Conservation (phyloP, 2,113 vertebrate genomes). For the Plecotus auritus region DNA sequence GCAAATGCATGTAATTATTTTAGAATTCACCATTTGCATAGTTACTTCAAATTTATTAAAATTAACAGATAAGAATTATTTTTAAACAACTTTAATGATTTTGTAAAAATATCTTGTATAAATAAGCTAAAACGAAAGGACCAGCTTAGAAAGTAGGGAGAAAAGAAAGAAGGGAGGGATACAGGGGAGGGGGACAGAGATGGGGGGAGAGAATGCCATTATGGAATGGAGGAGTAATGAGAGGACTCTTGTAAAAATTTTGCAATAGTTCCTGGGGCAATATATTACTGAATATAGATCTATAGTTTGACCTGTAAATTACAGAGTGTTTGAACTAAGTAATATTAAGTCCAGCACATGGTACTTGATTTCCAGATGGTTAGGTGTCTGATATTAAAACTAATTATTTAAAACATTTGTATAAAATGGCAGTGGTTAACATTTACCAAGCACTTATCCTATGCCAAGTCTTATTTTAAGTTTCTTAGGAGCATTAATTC, state of each 20-base stretch:
- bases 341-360: neutral
- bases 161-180: neutral
- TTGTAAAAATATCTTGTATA: neutral
- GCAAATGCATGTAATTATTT: neutral
- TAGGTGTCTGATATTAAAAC: neutral
- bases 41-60: neutral
- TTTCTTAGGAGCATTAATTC: neutral
- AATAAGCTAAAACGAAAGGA: neutral
- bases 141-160: neutral
- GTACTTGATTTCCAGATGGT: neutral
- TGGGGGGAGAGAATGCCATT: neutral
- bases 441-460: neutral
- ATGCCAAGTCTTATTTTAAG: neutral
- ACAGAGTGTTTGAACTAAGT: neutral
- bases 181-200: accelerated
- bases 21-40: neutral
- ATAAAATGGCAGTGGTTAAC: neutral
- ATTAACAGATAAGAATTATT: neutral
- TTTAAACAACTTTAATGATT: neutral
- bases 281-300: neutral
- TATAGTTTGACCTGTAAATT: neutral
- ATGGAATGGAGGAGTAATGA: neutral
- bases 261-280: neutral
- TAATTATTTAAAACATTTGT: neutral
- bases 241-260: neutral